A percentile compares a stretch with the other conserved stretches of the same genome.
phyloP scores from a whole-genome alignment of 1,140 invertebrate genomes.

The Calephelis virginiensis region DNA sequence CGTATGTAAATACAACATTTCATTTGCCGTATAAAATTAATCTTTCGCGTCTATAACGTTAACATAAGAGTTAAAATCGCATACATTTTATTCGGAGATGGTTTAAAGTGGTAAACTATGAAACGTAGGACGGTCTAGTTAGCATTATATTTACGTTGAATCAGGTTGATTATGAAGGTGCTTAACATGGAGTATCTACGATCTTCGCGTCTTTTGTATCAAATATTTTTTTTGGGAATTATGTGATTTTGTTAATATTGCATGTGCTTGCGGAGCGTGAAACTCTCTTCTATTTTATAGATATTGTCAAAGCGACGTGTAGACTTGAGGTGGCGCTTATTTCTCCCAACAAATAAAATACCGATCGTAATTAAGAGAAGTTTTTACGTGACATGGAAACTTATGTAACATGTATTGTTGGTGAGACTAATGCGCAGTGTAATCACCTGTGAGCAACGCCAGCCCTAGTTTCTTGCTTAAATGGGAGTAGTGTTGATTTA shows the following conservation, averaged over 20 bases:
- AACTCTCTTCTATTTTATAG: too few species aligned
- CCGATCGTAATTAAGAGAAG: too few species aligned
- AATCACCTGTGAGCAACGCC: conserved; percentile 40
- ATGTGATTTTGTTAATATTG: too few species aligned
- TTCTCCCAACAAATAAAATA: too few species aligned
- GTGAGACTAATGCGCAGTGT: conserved; percentile 61
- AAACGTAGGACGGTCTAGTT: conserved; percentile 63
- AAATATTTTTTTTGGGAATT: too few species aligned
- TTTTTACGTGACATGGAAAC: too few species aligned
- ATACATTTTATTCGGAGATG: neutral
- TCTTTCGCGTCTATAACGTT: conserved; percentile 14
- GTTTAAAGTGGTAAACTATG: conserved; percentile 40
- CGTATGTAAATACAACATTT: conserved; percentile 51
- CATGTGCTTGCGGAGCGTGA: too few species aligned
- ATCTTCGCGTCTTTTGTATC: too few species aligned
- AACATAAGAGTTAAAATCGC: conserved; percentile 38
- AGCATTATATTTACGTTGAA: conserved; percentile 67
- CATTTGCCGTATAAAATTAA: conserved; percentile 29
- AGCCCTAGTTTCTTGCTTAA: neutral
- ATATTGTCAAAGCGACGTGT: too few species aligned
- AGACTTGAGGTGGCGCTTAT: too few species aligned
- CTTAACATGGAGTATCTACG: conserved; percentile 42
- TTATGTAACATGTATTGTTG: conserved; percentile 38
- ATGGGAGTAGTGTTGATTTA: neutral
- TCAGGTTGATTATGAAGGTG: conserved; percentile 72